phyloP scores from a whole-genome alignment of 2,888 invertebrate genomes.

The Agriopis leucophaearia region DNA sequence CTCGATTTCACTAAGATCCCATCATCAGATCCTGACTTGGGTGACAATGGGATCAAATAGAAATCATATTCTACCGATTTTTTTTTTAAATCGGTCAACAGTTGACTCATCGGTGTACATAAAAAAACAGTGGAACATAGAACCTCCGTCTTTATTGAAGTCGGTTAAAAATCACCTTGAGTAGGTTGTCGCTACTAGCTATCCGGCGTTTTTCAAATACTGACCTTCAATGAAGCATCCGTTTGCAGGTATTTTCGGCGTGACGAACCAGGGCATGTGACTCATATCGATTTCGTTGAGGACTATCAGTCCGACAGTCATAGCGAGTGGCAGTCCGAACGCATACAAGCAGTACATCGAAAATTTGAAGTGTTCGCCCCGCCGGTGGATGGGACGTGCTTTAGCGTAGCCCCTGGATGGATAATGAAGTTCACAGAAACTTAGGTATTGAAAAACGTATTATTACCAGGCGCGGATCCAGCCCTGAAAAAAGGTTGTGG shows the following conservation, averaged over 20 bases:
- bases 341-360: constrained; percentile 71
- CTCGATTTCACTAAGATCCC: too few species aligned
- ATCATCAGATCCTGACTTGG: too few species aligned
- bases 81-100: too few species aligned
- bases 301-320: constrained; percentile 57
- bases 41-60: too few species aligned
- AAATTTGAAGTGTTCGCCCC: constrained; percentile 73
- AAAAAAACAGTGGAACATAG: too few species aligned
- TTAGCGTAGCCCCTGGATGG: constrained; percentile 74
- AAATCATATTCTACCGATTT: too few species aligned
- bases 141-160: too few species aligned
- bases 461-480: too few species aligned
- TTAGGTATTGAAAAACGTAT: neutral
- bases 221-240: constrained; percentile 74
- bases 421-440: neutral
- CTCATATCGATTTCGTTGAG: constrained; percentile 57
- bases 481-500: too few species aligned
- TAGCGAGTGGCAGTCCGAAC: constrained; percentile 67
- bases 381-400: constrained; percentile 73
- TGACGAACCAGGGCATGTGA: constrained; percentile 67
- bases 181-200: neutral
- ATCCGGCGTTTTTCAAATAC: neutral
- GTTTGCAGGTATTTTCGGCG: constrained; percentile 58
- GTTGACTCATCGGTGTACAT: too few species aligned
- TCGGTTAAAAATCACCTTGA: neutral